phyloP scores from a whole-genome alignment of 30 jellyfish, hydroid and myxozoan species.

The Aurelia sp. region DNA sequence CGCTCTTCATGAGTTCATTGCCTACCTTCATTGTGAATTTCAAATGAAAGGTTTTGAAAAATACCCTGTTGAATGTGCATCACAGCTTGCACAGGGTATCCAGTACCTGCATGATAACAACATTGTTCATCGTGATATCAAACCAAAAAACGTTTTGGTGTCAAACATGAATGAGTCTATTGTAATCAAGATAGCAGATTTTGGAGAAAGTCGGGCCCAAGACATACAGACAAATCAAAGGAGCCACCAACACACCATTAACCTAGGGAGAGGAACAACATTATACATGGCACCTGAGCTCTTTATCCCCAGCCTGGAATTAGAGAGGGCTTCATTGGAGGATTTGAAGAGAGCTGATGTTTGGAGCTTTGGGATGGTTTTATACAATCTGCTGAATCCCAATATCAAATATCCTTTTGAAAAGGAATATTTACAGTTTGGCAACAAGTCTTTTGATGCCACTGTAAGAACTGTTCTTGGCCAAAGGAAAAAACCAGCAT shows the following conservation, averaged over 20 bases:
- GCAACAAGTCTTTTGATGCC: conserved; percentile 20
- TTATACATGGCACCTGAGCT: conserved; percentile 38
- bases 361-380: conserved; percentile 29
- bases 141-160: conserved; percentile 23
- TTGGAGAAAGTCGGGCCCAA: conserved; percentile 31
- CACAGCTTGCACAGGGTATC: conserved; percentile 40
- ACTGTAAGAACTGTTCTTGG: background rate
- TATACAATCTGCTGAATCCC: conserved; percentile 25
- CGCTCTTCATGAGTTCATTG: conserved; percentile 14
- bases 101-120: conserved; percentile 8
- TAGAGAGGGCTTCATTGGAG: conserved; percentile 6
- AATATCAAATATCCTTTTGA: conserved; percentile 26
- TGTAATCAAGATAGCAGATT: conserved; percentile 23
- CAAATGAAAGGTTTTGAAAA: conserved; percentile 26
- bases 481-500: conserved; percentile 24
- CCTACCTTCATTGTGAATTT: conserved; percentile 26
- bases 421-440: conserved; percentile 16
- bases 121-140: conserved; percentile 29
- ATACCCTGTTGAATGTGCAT: conserved; percentile 34
- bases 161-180: conserved; percentile 23
- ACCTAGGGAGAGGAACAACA: conserved; percentile 26
- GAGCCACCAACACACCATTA: conserved; percentile 11
- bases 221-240: conserved; percentile 18
- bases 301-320: conserved; percentile 21
- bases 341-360: conserved; percentile 19